Evolutionary conservation across 2,113 vertebrate species (phyloP), one percentile per base, ranked within the genome.

Genomic region (Gorsachius goisagi): DNA sequence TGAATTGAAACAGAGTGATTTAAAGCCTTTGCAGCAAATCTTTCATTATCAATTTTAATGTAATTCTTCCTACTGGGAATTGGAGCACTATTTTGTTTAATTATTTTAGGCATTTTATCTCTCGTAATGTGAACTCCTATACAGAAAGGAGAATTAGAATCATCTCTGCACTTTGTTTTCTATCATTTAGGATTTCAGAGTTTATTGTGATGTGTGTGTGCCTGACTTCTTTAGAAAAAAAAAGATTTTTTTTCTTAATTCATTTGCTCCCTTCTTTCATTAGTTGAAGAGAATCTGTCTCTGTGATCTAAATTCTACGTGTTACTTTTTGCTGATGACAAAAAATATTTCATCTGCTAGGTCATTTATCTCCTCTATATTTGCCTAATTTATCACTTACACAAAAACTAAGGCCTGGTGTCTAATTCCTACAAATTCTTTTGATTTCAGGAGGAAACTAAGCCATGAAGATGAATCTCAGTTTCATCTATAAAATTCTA

Each of bases 31-130:
- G 59, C 52, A 88, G 53, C 9, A 89, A 88, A 77, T 73, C n/a
- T 58, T 94, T 91, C 24, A 60, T 81, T 91, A 89, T n/a, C 32
- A 58, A 72, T 90, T 88, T 89, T 84, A 12, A 87, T 26, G 23
- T 85, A 85, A 67, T 74, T 94, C 26, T 27, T 93, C 22, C 44
- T 88, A 30, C 9, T 47, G 27, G 53, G 82, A 66, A 88, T 7
- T 62, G 27, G 21, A 91, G 20, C 27, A 88, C 41, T 75, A 19
- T 68, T 80, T 78, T 30, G 32, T 84, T 53, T 78, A 90, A 95
- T 94, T 92, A 91, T 86, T 93, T 68, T 35, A 93, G 69, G 52
- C 22, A 60, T 89, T 88, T 96, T 80, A 44, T 91, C 62, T 90
- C 62, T 76, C 3, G 12, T 47, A 91, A 44, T 74, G 41, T 50